Conservation (phyloP, 2,888 invertebrate species). For the Tanypteryx hageni region DNA sequence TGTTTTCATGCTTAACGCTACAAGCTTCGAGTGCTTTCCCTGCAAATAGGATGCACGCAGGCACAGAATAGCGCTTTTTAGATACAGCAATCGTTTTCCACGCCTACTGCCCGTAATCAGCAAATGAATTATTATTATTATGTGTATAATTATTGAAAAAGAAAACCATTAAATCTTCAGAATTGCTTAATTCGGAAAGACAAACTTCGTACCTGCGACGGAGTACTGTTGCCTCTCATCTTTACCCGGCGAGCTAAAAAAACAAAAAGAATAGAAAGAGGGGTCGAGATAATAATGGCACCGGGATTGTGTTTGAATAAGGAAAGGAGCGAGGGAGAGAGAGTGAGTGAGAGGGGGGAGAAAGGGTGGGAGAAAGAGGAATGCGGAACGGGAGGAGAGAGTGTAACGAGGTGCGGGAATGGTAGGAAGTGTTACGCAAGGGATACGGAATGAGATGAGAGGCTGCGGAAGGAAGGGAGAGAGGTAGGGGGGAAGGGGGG, state of each 20-base stretch:
- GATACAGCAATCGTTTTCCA: too few relatives aligned
- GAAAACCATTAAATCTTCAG: too few relatives aligned
- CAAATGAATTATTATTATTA: too few relatives aligned
- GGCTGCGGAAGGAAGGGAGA: not conserved
- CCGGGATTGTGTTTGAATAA: constrained; percentile 36
- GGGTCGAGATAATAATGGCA: constrained; percentile 3
- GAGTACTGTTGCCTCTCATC: too few relatives aligned
- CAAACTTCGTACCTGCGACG: too few relatives aligned
- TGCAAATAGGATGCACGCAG: not conserved
- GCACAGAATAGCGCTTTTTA: not conserved
- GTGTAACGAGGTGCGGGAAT: not conserved
- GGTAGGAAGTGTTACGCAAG: not conserved
- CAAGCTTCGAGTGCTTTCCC: not conserved
- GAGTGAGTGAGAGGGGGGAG: not conserved
- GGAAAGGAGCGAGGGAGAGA: not conserved
- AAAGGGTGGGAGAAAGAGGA: not conserved
- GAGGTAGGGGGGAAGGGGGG: not conserved
- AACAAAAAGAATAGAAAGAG: not conserved
- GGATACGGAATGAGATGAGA: not conserved
- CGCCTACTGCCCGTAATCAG: too few relatives aligned
- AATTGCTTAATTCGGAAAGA: too few relatives aligned
- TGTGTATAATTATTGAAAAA: too few relatives aligned
- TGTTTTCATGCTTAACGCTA: not conserved
- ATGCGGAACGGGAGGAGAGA: not conserved
- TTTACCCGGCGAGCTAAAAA: too few relatives aligned